phyloP scores from a whole-genome alignment of 2,888 invertebrate species.

The Apoda limacodes region DNA sequence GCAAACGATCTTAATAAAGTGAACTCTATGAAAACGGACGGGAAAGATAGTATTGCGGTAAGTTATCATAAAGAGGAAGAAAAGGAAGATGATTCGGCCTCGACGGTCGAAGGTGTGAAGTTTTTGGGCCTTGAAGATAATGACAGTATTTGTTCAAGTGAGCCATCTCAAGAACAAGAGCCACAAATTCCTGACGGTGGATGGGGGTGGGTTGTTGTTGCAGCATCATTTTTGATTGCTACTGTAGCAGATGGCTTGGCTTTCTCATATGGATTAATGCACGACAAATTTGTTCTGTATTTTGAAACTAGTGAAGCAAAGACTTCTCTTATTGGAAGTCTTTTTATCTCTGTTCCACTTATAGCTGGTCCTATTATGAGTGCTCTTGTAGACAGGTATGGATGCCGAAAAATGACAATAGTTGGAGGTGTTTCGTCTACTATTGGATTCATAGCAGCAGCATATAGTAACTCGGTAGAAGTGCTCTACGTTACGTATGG shows the following conservation, averaged over 20 bases:
- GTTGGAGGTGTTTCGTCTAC: slow-evolving; percentile 78
- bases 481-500: slow-evolving; percentile 87
- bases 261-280: slow-evolving; percentile 91
- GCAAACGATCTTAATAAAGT: slow-evolving; percentile 49
- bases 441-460: slow-evolving; percentile 81
- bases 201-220: slow-evolving; percentile 93
- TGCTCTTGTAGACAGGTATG: slow-evolving; percentile 86
- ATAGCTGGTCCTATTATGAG: slow-evolving; percentile 87
- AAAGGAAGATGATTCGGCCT: slow-evolving; percentile 51
- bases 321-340: slow-evolving; percentile 89
- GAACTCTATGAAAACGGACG: slow-evolving; percentile 50
- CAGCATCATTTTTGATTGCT: slow-evolving; percentile 86
- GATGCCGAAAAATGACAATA: slow-evolving; percentile 82
- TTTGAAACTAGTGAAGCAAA: slow-evolving; percentile 84
- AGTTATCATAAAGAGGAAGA: slow-evolving; percentile 36
- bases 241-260: slow-evolving; percentile 93
- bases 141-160: slow-evolving; percentile 60
- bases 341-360: slow-evolving; percentile 91
- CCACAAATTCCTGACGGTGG: slow-evolving; percentile 86
- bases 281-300: slow-evolving; percentile 80
- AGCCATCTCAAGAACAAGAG: slow-evolving; percentile 40
- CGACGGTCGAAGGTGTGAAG: slow-evolving; percentile 61
- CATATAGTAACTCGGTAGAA: slow-evolving; percentile 78
- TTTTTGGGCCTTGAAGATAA: slow-evolving; percentile 63
- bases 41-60: slow-evolving; percentile 29